A percentile compares a stretch with the other conserved stretches of the same genome.
Evolutionary conservation across 1,140 invertebrate genomes (phyloP).

Genomic region (Neuroterus valhalla): DNA sequence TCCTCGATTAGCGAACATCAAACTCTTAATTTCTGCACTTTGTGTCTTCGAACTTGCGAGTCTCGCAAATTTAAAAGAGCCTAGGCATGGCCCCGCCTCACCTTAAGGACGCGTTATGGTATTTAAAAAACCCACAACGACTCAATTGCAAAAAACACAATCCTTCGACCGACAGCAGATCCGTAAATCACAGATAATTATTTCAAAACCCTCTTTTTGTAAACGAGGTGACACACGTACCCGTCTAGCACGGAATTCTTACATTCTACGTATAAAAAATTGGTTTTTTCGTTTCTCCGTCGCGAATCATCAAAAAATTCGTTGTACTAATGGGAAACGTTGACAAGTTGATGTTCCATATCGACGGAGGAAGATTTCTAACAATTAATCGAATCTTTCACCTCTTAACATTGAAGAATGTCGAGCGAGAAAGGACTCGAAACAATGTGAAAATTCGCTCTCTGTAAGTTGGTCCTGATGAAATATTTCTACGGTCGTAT

Average conservation of each 20-base stretch:
- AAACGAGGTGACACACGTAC: conserved; percentile 35
- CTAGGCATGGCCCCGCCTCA: conserved; percentile 26
- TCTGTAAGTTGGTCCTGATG: conserved; percentile 14
- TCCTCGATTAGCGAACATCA: background rate
- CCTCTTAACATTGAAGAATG: background rate
- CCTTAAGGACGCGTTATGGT: conserved; percentile 17
- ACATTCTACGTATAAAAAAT: conserved; percentile 70
- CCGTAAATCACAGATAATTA: conserved; percentile 50
- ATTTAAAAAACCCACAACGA: conserved; percentile 23
- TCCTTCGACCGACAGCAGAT: conserved; percentile 26
- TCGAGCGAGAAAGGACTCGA: background rate
- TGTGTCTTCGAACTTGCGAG: conserved; percentile 23
- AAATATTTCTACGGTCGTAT: conserved; percentile 11
- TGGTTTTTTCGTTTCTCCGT: conserved; percentile 45
- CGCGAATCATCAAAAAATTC: conserved; percentile 42
- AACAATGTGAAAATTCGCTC: conserved; percentile 11
- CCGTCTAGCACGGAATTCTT: conserved; percentile 67
- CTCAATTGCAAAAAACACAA: conserved; percentile 2
- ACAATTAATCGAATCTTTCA: conserved; percentile 11
- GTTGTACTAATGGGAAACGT: conserved; percentile 38
- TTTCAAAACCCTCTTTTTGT: conserved; percentile 40
- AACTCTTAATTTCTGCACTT: conserved; percentile 10
- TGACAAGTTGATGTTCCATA: conserved; percentile 13
- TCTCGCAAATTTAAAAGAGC: conserved; percentile 28
- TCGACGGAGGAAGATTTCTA: conserved; percentile 13